phyloP scores from a whole-genome alignment of 2,888 invertebrate species.

The Cantharis rufa region DNA sequence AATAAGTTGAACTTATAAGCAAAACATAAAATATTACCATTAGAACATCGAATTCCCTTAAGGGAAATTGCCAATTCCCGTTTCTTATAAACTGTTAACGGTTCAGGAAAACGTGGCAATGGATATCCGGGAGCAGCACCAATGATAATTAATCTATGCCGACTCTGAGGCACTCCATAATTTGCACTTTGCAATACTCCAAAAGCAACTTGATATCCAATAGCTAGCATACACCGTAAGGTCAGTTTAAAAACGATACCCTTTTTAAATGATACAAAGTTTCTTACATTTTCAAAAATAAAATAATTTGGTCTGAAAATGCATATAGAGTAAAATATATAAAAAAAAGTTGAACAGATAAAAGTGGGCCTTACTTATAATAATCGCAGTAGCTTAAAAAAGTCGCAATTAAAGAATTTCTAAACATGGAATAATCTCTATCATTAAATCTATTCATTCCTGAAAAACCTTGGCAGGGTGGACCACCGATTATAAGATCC shows the following conservation, averaged over 20 bases:
- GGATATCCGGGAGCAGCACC: slow-evolving; percentile 80
- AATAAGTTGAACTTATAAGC: no score
- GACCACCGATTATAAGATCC: slow-evolving; percentile 53
- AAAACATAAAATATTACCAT: slow-evolving; percentile 61
- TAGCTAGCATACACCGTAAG: not conserved
- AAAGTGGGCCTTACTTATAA: slow-evolving; percentile 43
- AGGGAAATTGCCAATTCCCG: slow-evolving; percentile 65
- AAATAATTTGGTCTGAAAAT: slow-evolving; percentile 69
- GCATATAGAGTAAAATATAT: not conserved
- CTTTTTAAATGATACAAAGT: slow-evolving; percentile 81
- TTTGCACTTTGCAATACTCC: not conserved
- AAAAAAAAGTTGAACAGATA: slow-evolving; percentile 57
- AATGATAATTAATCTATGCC: slow-evolving; percentile 44
- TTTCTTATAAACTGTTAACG: slow-evolving; percentile 59
- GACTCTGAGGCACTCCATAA: no score
- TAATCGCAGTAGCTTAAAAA: slow-evolving; percentile 43
- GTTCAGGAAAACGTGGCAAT: slow-evolving; percentile 78
- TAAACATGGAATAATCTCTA: no score
- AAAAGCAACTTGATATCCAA: not conserved
- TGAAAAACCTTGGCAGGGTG: no score
- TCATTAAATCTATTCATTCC: no score
- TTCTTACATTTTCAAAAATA: slow-evolving; percentile 82
- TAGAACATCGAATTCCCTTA: slow-evolving; percentile 58
- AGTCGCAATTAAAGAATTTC: slow-evolving; percentile 66
- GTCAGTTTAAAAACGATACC: slow-evolving; percentile 81